Evolutionary conservation across 2,113 vertebrate genomes (phyloP).

Genomic region (Tachysurus vachellii): DNA sequence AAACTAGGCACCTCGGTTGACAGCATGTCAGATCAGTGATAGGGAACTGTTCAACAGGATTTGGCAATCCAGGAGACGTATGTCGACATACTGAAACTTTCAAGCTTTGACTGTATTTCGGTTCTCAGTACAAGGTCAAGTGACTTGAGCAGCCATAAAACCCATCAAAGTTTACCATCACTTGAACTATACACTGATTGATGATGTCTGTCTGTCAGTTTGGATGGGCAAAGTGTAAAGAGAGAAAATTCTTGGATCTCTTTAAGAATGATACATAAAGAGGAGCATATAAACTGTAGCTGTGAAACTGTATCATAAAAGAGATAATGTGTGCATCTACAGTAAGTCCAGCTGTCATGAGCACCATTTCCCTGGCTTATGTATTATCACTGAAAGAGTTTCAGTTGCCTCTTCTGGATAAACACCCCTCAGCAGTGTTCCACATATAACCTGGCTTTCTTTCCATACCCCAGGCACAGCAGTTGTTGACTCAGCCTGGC

Average conservation of each 20-base stretch:
- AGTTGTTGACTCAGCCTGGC: slow-evolving; percentile 35
- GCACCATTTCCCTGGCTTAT: not conserved
- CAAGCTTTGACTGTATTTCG: not conserved
- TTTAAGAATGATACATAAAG: not conserved
- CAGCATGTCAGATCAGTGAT: slow-evolving; percentile 40
- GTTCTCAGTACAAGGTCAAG: not conserved
- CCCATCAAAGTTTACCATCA: not conserved
- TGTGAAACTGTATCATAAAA: not conserved
- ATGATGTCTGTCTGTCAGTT: not conserved
- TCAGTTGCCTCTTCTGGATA: not conserved
- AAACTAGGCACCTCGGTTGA: slow-evolving; percentile 41
- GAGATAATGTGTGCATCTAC: not conserved
- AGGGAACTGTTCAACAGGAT: slow-evolving; percentile 35
- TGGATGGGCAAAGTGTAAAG: not conserved
- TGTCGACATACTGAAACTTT: slow-evolving; percentile 16
- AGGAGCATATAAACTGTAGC: not conserved
- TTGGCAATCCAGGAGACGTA: not conserved
- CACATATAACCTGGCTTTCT: slow-evolving; percentile 7
- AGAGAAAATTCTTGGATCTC: not conserved
- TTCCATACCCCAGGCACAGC: slow-evolving; percentile 17
- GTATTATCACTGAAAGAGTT: not conserved
- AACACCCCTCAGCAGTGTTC: slow-evolving; percentile 3
- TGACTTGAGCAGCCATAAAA: slow-evolving; percentile 10
- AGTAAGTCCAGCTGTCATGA: not conserved
- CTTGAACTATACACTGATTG: not conserved